phyloP scores from a whole-genome alignment of 2,888 invertebrate species.

The Phalera bucephala region DNA sequence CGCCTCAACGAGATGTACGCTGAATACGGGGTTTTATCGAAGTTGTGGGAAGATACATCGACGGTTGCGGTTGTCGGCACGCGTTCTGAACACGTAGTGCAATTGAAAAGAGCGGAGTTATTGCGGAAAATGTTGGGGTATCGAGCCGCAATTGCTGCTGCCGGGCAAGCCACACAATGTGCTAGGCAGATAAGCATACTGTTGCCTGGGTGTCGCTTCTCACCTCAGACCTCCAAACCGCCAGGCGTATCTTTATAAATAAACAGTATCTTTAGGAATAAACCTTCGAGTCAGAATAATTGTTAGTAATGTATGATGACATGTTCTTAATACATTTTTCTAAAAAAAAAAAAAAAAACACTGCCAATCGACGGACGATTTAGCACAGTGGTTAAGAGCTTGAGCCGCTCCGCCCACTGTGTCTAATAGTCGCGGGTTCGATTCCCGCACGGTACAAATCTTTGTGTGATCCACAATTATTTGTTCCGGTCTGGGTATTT shows the following conservation, averaged over 20 bases:
- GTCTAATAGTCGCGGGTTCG: no score
- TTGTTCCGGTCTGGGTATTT: no score
- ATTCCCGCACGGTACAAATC: no score
- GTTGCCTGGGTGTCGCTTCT: conserved; percentile 43
- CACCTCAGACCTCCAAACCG: conserved; percentile 47
- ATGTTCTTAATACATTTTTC: no score
- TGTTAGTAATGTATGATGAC: no score
- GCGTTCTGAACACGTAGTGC: conserved; percentile 67
- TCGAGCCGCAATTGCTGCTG: conserved; percentile 66
- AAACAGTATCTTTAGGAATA: no score
- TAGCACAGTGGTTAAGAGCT: no score
- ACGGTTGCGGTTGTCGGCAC: conserved; percentile 67
- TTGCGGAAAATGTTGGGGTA: conserved; percentile 67
- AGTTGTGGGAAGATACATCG: conserved; percentile 59
- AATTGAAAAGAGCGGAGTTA: conserved; percentile 76
- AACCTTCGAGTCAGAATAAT: no score
- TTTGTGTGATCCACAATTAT: no score
- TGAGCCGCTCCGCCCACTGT: no score
- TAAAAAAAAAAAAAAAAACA: no score
- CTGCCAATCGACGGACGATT: no score
- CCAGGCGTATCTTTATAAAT: conserved; percentile 30
- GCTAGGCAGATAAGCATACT: conserved; percentile 47
- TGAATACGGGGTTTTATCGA: conserved; percentile 66
- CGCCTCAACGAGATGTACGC: conserved; percentile 35
- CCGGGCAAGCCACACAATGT: conserved; percentile 63